Evolutionary conservation across 2,113 vertebrate species (phyloP).

Genomic region (Columba janthina): DNA sequence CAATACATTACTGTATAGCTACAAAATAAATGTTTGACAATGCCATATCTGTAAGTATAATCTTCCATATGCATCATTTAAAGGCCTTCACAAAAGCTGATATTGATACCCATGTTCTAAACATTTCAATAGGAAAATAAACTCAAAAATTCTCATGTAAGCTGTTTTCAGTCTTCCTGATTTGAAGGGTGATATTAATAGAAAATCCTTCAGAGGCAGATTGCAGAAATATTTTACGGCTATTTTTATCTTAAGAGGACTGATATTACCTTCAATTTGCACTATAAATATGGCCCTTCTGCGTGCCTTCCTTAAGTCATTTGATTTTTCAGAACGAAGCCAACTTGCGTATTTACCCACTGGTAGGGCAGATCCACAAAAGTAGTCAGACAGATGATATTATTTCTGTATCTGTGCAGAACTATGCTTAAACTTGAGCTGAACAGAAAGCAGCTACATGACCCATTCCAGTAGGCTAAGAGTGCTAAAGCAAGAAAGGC

Average conservation of each 20-base stretch:
- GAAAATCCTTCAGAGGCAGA: not conserved
- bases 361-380: not conserved
- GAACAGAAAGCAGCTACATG: not conserved
- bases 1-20: not conserved
- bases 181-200: not conserved
- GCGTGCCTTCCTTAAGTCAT: not conserved
- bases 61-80: not conserved
- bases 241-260: not conserved
- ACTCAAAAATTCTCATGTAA: not conserved
- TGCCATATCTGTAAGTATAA: not conserved
- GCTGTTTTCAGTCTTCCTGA: not conserved
- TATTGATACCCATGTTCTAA: not conserved
- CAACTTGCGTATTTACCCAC: not conserved
- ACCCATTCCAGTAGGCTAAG: not conserved
- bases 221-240: not conserved
- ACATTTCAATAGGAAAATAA: not conserved
- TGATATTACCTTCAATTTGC: not conserved
- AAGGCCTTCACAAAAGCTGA: not conserved
- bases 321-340: not conserved
- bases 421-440: not conserved
- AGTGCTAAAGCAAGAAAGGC: not conserved
- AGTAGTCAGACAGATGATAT: not conserved
- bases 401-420: not conserved
- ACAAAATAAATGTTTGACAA: not conserved
- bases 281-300: not conserved